phyloP scores from a whole-genome alignment of 2,797 vertebrate genomes.

The Myripristis jacobus region DNA sequence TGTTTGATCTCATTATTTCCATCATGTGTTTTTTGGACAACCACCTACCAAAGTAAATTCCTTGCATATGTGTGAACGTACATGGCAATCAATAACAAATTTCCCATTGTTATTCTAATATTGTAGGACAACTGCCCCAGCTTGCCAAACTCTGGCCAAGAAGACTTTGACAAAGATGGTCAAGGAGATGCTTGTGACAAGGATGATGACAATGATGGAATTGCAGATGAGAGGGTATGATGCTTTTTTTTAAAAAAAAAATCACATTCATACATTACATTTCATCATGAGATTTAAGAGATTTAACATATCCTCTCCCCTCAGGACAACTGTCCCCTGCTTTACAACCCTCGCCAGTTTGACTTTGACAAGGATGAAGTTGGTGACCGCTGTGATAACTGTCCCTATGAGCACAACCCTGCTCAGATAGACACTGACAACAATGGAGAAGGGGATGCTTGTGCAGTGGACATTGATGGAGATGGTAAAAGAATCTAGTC shows the following conservation, averaged over 20 bases:
- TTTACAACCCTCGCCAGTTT: conserved; percentile 95
- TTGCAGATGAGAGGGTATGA: conserved; percentile 91
- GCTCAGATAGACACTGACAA: conserved; percentile 96
- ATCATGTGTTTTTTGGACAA: too few species aligned
- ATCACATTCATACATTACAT: neutral
- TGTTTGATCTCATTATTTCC: too few species aligned
- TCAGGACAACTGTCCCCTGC: conserved; percentile 97
- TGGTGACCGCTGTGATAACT: conserved; percentile 98
- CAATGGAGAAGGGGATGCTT: conserved; percentile 96
- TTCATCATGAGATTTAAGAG: neutral
- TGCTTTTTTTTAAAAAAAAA: neutral
- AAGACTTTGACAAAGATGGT: conserved; percentile 97
- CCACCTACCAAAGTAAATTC: too few species aligned
- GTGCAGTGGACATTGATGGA: conserved; percentile 97
- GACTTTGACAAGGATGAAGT: conserved; percentile 99
- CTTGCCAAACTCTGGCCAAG: conserved; percentile 97
- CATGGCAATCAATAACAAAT: too few species aligned
- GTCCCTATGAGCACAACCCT: conserved; percentile 95
- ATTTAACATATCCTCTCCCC: neutral
- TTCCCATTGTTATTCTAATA: too few species aligned
- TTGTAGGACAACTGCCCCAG: conserved; percentile 96
- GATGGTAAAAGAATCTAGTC: conserved; percentile 87
- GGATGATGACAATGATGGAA: conserved; percentile 96
- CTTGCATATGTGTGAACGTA: too few species aligned
- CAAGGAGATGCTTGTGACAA: conserved; percentile 97